Evolutionary conservation across 2,797 vertebrate species (phyloP), one percentile per base, ranked within the genome.

Genomic region (Manis pentadactyla): DNA sequence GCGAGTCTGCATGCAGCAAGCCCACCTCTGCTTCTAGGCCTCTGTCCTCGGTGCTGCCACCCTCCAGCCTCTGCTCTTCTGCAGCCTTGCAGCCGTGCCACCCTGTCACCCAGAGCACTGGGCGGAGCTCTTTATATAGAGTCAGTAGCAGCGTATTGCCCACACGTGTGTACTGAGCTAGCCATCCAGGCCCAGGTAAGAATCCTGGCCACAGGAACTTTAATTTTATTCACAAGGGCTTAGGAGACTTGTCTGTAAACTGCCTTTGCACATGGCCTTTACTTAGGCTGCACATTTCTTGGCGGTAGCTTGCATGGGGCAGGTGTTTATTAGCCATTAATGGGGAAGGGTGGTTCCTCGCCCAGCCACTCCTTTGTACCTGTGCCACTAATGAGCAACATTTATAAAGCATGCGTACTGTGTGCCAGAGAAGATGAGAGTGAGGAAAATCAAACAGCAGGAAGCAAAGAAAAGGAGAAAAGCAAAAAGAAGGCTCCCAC

Each of bases 371-470:
- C 57, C 12, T 82, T 94, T 82, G 27, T 29, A 39, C 73, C 1
- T 0, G 46, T 92, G 42, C 55, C 90, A 85, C 55, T 68, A 84
- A 93, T 27, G 66, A 94, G 79, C 49, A 66, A 14, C 86, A 81
- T 66, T 92, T 94, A 73, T 86, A 86, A 97, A 97, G 82, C 11
- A 46, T n/a, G 31, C 77, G n/a, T 85, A 46, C 31, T 75, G 51
- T 93, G 61, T 94, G 66, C 84, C 31, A 63, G 57, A 84, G 23
- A 92, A 81, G 25, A 89, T 74, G n/a, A 90, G 49, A 61, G 63
- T 57, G 68, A 78, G 90, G 74, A 90, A 94, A 57, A 90, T 78
- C 49, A 89, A 96, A 92, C 9, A 87, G 29, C 57, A 87, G 37
- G 85, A 69, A 92, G 42, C 29, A 84, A 93, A 97, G 74, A 51